These are phyloP conservation scores for Rhynchopsitta pachyrhyncha DNA, from an alignment of 2,113 vertebrate genomes.

Conservation along the genomic window DNA sequence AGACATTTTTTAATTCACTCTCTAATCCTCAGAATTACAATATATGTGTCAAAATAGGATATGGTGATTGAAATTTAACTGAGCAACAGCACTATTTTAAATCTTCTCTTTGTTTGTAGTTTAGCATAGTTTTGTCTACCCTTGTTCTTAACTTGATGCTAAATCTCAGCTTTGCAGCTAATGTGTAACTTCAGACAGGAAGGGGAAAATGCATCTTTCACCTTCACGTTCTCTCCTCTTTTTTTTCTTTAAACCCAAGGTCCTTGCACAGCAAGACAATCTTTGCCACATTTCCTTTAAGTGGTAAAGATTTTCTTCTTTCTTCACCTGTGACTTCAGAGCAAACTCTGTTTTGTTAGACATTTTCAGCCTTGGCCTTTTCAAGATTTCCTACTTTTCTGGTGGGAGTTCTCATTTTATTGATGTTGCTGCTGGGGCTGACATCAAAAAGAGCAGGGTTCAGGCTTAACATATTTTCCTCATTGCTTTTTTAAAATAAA, in stretches of 20 bases:
- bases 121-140: background rate
- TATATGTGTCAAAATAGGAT: background rate
- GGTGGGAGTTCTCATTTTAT: slow-evolving; percentile 3
- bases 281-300: slow-evolving; percentile 29
- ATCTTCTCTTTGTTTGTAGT: background rate
- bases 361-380: slow-evolving; percentile 3
- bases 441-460: background rate
- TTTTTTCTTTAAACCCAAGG: background rate
- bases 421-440: background rate
- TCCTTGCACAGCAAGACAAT: slow-evolving; percentile 4
- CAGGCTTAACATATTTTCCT: background rate
- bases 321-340: slow-evolving; percentile 50
- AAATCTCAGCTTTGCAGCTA: background rate
- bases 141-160: background rate
- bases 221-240: background rate
- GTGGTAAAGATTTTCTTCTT: slow-evolving; percentile 42
- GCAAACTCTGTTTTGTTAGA: slow-evolving; percentile 28
- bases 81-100: background rate
- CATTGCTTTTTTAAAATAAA: background rate
- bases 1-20: background rate
- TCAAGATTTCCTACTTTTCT: slow-evolving; percentile 50
- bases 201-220: background rate
- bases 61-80: background rate
- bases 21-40: background rate
- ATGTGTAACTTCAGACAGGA: background rate